Percentiles rank a stretch among this genome's conserved stretches.
These are phyloP conservation scores for Pachyramphus minor DNA, from an alignment of 2,113 vertebrate genomes.

Conservation along the genomic window DNA sequence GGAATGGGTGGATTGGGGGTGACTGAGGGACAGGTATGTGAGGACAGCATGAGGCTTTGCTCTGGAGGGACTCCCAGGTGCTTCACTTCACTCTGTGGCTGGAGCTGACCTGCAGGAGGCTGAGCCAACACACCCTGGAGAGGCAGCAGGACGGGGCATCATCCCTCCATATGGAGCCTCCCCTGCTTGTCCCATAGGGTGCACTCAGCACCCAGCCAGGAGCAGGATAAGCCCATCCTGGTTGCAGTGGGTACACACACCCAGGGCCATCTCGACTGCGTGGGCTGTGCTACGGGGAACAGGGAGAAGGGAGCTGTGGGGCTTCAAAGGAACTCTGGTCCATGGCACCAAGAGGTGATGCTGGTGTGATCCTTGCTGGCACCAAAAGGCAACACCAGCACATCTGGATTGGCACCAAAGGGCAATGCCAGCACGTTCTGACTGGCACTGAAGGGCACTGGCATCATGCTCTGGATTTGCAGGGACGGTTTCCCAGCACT, in stretches of 20 bases:
- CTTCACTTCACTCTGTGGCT: fast-evolving
- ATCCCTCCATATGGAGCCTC: not conserved
- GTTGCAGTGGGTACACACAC: not conserved
- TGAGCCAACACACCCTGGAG: not conserved
- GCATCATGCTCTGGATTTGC: not conserved
- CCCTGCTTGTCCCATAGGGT: fast-evolving
- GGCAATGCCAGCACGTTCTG: not conserved
- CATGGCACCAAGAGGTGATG: fast-evolving
- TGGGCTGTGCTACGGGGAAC: not conserved
- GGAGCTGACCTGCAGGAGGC: fast-evolving
- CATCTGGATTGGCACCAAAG: not conserved
- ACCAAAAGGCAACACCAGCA: not conserved
- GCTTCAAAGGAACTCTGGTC: not conserved
- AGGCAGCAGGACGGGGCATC: not conserved
- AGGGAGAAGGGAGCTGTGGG: not conserved
- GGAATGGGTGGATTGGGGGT: fast-evolving
- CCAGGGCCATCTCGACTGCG: not conserved
- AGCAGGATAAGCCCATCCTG: not conserved
- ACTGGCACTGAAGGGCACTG: not conserved
- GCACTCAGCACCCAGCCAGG: fast-evolving
- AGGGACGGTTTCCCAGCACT: not conserved
- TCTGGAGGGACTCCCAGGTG: not conserved
- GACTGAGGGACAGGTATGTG: not conserved
- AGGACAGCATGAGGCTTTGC: fast-evolving
- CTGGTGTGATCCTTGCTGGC: not conserved